Conservation (phyloP, 2,797 vertebrate species). For the Cirrhinus mrigala region DNA sequence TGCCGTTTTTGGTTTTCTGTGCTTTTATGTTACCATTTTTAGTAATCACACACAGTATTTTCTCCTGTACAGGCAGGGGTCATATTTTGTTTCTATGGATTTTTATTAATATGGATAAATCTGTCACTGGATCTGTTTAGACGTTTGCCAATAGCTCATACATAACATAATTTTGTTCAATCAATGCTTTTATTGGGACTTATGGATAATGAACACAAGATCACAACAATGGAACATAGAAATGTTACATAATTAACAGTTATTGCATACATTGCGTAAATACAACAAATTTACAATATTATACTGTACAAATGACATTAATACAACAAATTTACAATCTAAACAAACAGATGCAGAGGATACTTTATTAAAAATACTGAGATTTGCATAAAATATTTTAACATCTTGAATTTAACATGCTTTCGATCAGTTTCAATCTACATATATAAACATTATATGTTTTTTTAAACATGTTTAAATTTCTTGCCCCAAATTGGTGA, state of each 20-base stretch:
- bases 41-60: not conserved
- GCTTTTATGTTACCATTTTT: not conserved
- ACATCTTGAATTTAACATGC: not conserved
- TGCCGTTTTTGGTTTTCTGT: not conserved
- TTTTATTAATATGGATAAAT: not conserved
- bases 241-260: not conserved
- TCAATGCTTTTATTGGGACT: not conserved
- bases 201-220: not conserved
- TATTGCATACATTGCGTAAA: not conserved
- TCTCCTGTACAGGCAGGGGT: too few relatives aligned
- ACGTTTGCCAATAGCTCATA: not conserved
- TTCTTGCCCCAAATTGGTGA: not conserved
- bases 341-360: not conserved
- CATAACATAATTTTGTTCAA: not conserved
- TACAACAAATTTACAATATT: slow-evolving; percentile 6
- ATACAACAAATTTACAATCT: not conserved
- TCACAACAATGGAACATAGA: not conserved
- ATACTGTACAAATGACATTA: not conserved
- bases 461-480: not conserved
- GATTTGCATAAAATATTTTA: not conserved
- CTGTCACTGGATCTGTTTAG: not conserved
- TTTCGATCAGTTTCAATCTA: not conserved
- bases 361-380: not conserved
- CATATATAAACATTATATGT: not conserved
- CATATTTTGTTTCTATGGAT: not conserved